Evolutionary conservation across 2,113 vertebrate genomes (phyloP).

Genomic region (Actenoides lindsayi): DNA sequence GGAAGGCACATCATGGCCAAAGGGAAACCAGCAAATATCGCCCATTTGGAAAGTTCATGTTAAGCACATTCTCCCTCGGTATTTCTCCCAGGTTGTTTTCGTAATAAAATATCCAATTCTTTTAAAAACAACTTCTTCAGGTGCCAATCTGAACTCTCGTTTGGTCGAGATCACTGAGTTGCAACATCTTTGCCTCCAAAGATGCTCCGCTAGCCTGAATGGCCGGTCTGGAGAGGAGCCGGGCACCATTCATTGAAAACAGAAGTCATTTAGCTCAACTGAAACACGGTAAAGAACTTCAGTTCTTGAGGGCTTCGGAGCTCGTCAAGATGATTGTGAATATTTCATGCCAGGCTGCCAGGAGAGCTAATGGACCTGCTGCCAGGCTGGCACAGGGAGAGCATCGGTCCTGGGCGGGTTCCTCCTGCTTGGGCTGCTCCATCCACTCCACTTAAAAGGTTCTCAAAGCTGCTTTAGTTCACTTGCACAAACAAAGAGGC

Average conservation of each 20-base stretch:
- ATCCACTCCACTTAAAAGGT: not conserved
- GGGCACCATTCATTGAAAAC: fast-evolving
- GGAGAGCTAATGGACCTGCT: not conserved
- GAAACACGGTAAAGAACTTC: not conserved
- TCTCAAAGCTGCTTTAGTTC: not conserved
- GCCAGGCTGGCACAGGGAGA: not conserved
- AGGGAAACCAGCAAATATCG: not conserved
- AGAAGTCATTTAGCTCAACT: not conserved
- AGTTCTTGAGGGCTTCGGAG: not conserved
- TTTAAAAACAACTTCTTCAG: not conserved
- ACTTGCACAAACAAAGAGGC: not conserved
- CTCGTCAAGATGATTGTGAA: not conserved
- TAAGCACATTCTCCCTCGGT: not conserved
- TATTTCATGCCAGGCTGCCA: not conserved
- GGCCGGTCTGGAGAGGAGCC: fast-evolving
- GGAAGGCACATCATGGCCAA: not conserved
- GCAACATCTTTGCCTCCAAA: not conserved
- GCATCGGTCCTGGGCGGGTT: fast-evolving
- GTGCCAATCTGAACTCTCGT: not conserved
- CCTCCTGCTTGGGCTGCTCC: not conserved
- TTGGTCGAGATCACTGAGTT: not conserved
- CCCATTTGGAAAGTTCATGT: not conserved
- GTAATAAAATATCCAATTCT: not conserved
- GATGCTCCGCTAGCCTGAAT: not conserved
- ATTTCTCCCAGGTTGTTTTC: not conserved